Conservation (phyloP, 2,888 invertebrate species). For the Athalia cordata region DNA sequence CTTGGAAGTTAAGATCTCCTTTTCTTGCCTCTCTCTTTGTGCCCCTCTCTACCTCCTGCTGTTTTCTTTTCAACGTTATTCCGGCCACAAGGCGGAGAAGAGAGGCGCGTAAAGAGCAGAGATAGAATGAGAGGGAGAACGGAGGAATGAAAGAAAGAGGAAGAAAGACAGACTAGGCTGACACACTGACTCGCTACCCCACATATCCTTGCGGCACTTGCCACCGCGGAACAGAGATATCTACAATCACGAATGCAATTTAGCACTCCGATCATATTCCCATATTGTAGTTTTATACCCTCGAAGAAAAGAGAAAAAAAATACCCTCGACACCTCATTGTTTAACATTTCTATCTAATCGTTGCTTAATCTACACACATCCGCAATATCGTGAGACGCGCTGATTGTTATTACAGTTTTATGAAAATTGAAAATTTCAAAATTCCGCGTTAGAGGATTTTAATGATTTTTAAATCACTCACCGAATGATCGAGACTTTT, state of each 20-base stretch:
- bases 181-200: slow-evolving; percentile 74
- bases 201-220: slow-evolving; percentile 68
- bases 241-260: slow-evolving; percentile 41
- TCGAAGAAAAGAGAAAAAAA: no score
- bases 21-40: slow-evolving; percentile 41
- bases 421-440: no score
- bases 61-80: slow-evolving; percentile 63
- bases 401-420: no score
- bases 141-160: slow-evolving; percentile 60
- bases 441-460: no score
- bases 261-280: slow-evolving; percentile 31
- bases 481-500: no score
- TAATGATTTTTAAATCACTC: no score
- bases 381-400: no score
- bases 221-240: slow-evolving; percentile 26
- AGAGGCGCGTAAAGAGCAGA: slow-evolving; percentile 53
- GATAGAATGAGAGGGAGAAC: slow-evolving; percentile 63
- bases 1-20: slow-evolving; percentile 34
- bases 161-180: slow-evolving; percentile 66
- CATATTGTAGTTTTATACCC: not conserved
- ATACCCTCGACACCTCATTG: no score
- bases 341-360: no score
- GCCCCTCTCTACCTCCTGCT: slow-evolving; percentile 44
- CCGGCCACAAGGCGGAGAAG: slow-evolving; percentile 52
- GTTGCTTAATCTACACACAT: no score